These are phyloP conservation scores for Prunella strophiata DNA, from an alignment of 2,797 vertebrate species.

Conservation along the genomic window DNA sequence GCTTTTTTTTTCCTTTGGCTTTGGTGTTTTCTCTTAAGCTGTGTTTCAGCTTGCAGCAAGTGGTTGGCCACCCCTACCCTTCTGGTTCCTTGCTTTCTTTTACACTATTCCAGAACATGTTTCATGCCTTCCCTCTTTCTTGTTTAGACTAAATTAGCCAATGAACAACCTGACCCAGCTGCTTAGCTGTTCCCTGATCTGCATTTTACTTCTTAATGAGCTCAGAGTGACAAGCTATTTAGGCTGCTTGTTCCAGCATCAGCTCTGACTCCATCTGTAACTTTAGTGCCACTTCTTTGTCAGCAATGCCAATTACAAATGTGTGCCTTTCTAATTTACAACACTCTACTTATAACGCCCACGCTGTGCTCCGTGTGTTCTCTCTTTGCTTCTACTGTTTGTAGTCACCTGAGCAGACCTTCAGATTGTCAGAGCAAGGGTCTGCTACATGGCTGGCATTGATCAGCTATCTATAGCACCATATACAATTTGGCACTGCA, in stretches of 20 bases:
- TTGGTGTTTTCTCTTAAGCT: slow-evolving; percentile 71
- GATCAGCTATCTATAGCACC: slow-evolving; percentile 55
- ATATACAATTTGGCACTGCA: slow-evolving; percentile 40
- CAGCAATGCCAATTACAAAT: slow-evolving; percentile 79
- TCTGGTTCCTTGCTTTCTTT: slow-evolving; percentile 75
- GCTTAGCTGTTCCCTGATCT: slow-evolving; percentile 78
- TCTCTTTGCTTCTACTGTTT: slow-evolving; percentile 66
- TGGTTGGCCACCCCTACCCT: slow-evolving; percentile 76
- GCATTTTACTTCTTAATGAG: slow-evolving; percentile 79
- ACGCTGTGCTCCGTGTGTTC: slow-evolving; percentile 69
- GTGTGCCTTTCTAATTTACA: slow-evolving; percentile 76
- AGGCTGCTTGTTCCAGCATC: slow-evolving; percentile 78
- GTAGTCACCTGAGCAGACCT: slow-evolving; percentile 64
- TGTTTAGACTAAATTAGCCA: slow-evolving; percentile 79
- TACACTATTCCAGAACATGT: slow-evolving; percentile 75
- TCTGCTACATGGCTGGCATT: slow-evolving; percentile 56
- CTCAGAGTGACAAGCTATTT: slow-evolving; percentile 79
- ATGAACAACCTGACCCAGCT: slow-evolving; percentile 79
- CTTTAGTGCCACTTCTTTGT: slow-evolving; percentile 78
- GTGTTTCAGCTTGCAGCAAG: slow-evolving; percentile 75
- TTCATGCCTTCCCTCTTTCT: slow-evolving; percentile 76
- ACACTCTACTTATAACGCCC: slow-evolving; percentile 70
- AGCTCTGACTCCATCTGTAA: slow-evolving; percentile 79
- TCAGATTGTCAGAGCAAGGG: slow-evolving; percentile 54
- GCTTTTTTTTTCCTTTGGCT: slow-evolving; percentile 25